Evolutionary conservation across 1,140 invertebrate species (phyloP).

Genomic region (Pseudachorutes palmiensis): DNA sequence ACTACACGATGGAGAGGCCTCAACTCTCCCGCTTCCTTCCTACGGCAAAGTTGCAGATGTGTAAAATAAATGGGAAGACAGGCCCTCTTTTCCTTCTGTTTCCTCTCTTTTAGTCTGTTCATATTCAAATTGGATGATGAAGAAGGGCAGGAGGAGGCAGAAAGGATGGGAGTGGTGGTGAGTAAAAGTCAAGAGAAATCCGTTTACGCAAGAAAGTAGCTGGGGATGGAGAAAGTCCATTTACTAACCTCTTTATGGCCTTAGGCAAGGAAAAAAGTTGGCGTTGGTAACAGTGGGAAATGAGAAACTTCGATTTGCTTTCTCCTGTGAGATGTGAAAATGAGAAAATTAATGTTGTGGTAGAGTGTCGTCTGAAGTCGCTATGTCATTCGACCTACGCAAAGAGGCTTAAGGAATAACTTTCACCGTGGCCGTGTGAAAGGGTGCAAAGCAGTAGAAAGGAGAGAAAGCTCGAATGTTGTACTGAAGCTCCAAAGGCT

Average conservation of each 20-base stretch:
- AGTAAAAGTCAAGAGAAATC: neutral
- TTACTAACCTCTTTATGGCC: too few relatives aligned
- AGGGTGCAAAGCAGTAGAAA: conserved; percentile 7
- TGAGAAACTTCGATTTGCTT: conserved; percentile 22
- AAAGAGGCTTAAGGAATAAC: neutral
- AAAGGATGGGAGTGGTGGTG: neutral
- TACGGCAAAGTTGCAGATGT: neutral
- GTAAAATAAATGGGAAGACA: neutral
- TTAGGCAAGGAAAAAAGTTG: too few relatives aligned
- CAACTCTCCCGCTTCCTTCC: too few relatives aligned
- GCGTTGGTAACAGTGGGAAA: too few relatives aligned
- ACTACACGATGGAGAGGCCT: neutral
- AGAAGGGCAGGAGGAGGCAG: neutral
- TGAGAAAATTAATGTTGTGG: conserved; percentile 29
- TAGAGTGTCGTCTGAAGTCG: too few relatives aligned
- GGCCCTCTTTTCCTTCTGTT: neutral
- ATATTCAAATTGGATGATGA: neutral
- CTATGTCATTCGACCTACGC: conserved; percentile 22
- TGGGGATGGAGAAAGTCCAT: too few relatives aligned
- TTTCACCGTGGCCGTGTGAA: too few relatives aligned
- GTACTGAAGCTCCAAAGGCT: too few relatives aligned
- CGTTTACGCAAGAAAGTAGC: too few relatives aligned
- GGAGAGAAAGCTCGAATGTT: conserved; percentile 20
- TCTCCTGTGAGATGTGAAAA: conserved; percentile 23
- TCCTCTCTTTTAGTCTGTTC: too few relatives aligned